Base-by-base conservation (phyloP, 2,797 vertebrate genomes). In the Spea hammondii region DNA sequence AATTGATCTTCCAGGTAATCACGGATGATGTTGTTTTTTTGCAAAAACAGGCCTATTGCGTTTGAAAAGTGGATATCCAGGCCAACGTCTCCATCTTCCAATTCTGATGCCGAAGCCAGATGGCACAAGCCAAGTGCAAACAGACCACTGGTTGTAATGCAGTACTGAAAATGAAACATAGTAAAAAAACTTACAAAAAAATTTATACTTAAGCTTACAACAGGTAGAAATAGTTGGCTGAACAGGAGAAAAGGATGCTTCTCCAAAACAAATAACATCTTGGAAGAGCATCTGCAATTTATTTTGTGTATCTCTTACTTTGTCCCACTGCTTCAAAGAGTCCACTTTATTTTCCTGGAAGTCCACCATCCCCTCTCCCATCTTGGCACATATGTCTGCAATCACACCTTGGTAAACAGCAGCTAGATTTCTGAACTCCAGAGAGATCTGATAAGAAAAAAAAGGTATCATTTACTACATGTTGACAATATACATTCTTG, bases 1-100 rank as follows among this genome's bases (percentile, higher is more conserved):
- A 83, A 80, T 53, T 92, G 94, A 86, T 99, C 97, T 85, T 99
- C 97, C 76, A 97, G 89, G 65, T 96, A 99, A 83, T 99, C 97
- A 47, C 97, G 93, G 84, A 99, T 99, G 83, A 99, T 99, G 91
- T 99, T 99, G 54, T 96, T 99, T 91, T 99, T 99, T 91, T 99
- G 97, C n/a, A 99, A 91, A 86, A 99, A 98, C 62, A 99, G 90
- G 54, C 96, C 97, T 96, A 99, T 95, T 51, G 95, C 96, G 87
- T 98, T 99, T 44, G 97, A 94, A 67, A 95, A 86, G 8, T 94
- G 92, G 0, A 83, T 89, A 87, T 98, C 96, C 11, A 88, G 87
- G 0, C 97, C 95, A 3, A 97, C 89, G 11, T 96, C 85, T 0
- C 93, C 84, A 79, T 97, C 96, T 88, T 98, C 97, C 53, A 98